A percentile compares a stretch with the other conserved stretches of the same genome.
Conservation (phyloP, 1,140 invertebrate species). For the Zaprionus nigranus region DNA sequence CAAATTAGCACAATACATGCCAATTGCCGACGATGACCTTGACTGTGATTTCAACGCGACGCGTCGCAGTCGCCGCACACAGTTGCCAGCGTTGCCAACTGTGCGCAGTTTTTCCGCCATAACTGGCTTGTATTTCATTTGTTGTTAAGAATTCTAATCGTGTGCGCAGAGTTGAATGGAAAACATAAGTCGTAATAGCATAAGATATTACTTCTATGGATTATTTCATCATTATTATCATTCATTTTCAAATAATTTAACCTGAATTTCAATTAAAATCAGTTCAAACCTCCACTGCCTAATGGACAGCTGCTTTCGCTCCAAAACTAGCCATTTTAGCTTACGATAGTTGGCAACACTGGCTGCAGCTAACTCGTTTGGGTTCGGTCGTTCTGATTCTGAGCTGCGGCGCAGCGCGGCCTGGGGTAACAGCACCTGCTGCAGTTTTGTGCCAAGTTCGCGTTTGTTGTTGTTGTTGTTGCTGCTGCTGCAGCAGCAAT, state of each 20-base stretch:
- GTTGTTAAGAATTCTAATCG: neutral
- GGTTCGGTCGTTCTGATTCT: conserved; percentile 67
- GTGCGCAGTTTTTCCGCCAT: conserved; percentile 4
- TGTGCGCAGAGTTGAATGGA: neutral
- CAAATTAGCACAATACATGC: conserved; percentile 20
- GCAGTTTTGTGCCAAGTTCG: conserved; percentile 75
- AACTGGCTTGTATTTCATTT: neutral
- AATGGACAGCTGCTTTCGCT: neutral
- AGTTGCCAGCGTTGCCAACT: conserved; percentile 7
- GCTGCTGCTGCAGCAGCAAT: conserved; percentile 36
- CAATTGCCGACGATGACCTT: conserved; percentile 49
- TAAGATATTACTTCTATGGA: too few relatives aligned
- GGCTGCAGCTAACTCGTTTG: conserved; percentile 43
- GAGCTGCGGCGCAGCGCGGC: conserved; percentile 21
- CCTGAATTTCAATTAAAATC: too few relatives aligned
- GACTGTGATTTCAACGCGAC: conserved; percentile 64
- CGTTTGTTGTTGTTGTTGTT: conserved; percentile 40
- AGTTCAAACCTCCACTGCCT: neutral
- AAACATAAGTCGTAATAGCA: too few relatives aligned
- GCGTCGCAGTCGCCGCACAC: conserved; percentile 21
- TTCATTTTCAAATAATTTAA: too few relatives aligned
- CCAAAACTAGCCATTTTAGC: neutral
- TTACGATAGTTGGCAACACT: conserved; percentile 1
- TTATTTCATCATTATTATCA: too few relatives aligned
- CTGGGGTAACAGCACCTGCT: conserved; percentile 18